Percentiles rank a stretch among this genome's conserved stretches.
These are phyloP conservation scores for Ciconia boyciana DNA, from an alignment of 2,113 vertebrate genomes.

Conservation along the genomic window DNA sequence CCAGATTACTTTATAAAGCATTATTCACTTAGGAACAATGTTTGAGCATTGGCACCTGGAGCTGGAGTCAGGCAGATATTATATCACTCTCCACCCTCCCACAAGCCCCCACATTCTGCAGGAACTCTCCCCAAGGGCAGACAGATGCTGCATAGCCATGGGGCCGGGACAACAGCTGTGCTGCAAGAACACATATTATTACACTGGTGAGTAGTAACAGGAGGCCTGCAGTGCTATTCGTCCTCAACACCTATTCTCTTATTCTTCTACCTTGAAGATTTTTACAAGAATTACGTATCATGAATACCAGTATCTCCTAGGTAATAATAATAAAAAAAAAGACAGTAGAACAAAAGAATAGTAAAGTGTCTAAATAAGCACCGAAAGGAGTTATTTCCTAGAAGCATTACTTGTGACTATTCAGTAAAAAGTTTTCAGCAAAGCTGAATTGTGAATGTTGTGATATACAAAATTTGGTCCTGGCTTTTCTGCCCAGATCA, in stretches of 20 bases:
- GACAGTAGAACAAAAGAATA: background rate
- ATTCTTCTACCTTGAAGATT: background rate
- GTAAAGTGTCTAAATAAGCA: background rate
- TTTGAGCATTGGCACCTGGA: background rate
- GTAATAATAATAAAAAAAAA: background rate
- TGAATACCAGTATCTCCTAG: background rate
- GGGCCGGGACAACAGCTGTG: background rate
- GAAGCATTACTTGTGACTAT: background rate
- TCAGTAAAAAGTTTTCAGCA: background rate
- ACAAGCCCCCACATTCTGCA: background rate
- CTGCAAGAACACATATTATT: background rate
- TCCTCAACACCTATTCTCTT: background rate
- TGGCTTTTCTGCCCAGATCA: background rate
- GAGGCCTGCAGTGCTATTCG: background rate
- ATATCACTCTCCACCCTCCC: background rate
- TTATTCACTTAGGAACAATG: background rate
- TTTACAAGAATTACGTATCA: background rate
- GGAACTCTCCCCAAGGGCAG: background rate
- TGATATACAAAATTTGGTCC: background rate
- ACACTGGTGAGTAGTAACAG: background rate
- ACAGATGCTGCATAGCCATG: background rate
- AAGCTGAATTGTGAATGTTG: background rate
- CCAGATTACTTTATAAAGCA: background rate
- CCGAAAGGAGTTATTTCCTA: background rate
- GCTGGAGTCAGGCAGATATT: background rate